Evolutionary conservation across 37 sponge, comb jelly and placozoan species (phyloP), one percentile per base, ranked within the genome.

Genomic region (Geodia barretti): DNA sequence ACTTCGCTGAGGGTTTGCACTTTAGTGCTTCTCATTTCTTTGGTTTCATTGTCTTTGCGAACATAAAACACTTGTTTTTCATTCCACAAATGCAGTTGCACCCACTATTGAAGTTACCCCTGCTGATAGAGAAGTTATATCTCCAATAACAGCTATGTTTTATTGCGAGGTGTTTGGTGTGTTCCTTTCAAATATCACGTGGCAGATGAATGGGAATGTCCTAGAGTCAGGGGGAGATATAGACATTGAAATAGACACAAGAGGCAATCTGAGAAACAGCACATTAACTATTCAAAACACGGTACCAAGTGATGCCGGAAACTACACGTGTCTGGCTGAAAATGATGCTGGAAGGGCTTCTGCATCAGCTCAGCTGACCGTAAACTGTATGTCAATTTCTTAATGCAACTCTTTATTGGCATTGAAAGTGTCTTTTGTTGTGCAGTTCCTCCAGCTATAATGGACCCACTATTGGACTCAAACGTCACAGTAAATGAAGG

Each of bases 51-150:
- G n/a, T n/a, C n/a, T n/a, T n/a, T n/a, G n/a, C n/a, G n/a, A n/a
- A n/a, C n/a, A n/a, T n/a, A n/a, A n/a, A n/a, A n/a, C n/a, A n/a
- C n/a, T n/a, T n/a, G n/a, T n/a, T n/a, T n/a, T n/a, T n/a, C n/a
- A n/a, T n/a, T n/a, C n/a, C n/a, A n/a, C n/a, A 58, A 58, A 19
- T 76, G 23, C 75, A 92, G 92, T 87, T 72, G 39, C 74, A 39
- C 87, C 88, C 26, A 65, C 42, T 21, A 92, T 92, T 24, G 42
- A 41, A 8, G 32, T 21, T 17, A 35, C 84, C 8, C 92, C 92
- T 33, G 62, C n/a, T 28, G 70, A 79, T 34, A 39, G 63, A 4
- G 60, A 54, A 1, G 77, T 72, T 1, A 73, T 79, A 29, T 20
- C 69, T 32, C 81, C 39, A 7, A 34, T 38, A 24, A 25, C 60